Base-by-base conservation (phyloP, 2,113 vertebrate genomes). In the Eptesicus fuscus region DNA sequence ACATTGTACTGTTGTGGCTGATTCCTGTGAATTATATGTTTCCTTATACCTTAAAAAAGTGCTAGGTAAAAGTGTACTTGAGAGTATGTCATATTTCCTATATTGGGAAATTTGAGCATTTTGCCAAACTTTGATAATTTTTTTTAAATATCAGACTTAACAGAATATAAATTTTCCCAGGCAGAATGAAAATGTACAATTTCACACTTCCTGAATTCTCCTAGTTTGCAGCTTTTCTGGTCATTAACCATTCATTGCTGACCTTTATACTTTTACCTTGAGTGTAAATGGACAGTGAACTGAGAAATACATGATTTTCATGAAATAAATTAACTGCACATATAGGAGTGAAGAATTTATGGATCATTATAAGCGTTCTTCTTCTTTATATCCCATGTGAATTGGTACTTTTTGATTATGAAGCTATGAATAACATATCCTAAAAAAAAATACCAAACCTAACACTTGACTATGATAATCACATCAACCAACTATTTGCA, bases 21-120 rank as follows among this genome's bases (percentile, higher is more conserved):
- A 94, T 93, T 96, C 35, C 69, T 91, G 8, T 90, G 93, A 94
- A 90, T 96, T 94, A 83, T 40, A 53, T 94, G 77, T 90, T 92
- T 96, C 86, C 56, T 96, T 90, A 90, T 80, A 76, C 23, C 59
- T 76, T 84, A 49, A 90, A 53, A 95, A n/a, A 22, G 22, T 63
- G 9, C 16, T 40, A 93, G 59, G 88, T 53, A 94, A 90, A 93
- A 92, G 30, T 92, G 49, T 59, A 42, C 51, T 67, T 65, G 56
- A 84, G 28, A 95, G 4, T 23, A 79, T 85, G 42, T 79, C 84
- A 93, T 78, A 80, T 79, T 83, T 95, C 76, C 82, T 67, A 14
- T 93, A 61, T 5, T 73, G 28, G 49, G 47, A 77, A 96, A 93
- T 49, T 61, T 51, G 20, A 96, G 35, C 47, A 90, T 95, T 97